Evolutionary conservation across 2,113 vertebrate genomes (phyloP).

Genomic region (Ahaetulla prasina): DNA sequence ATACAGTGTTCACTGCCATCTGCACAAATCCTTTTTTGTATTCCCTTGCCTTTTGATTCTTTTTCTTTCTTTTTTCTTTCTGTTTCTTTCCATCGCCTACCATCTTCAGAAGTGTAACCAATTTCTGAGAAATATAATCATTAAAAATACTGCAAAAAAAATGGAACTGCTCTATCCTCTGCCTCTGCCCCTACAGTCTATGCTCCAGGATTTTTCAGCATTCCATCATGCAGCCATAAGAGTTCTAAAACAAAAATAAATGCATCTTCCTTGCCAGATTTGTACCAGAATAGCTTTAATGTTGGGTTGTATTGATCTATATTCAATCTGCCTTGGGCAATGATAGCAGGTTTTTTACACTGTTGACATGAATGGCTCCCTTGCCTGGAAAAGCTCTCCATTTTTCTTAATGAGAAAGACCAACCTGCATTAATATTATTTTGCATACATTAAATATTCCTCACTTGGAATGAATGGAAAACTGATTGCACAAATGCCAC

Average conservation of each 20-base stretch:
- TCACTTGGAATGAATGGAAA: not conserved
- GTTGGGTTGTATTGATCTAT: not conserved
- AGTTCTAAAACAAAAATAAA: not conserved
- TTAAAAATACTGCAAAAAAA: not conserved
- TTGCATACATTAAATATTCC: not conserved
- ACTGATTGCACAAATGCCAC: not conserved
- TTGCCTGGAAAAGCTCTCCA: not conserved
- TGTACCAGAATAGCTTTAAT: not conserved
- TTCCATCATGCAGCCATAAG: not conserved
- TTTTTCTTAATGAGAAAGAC: not conserved
- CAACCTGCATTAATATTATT: not conserved
- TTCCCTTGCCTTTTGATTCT: too few species aligned
- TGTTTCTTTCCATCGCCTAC: not conserved
- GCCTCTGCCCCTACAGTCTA: not conserved
- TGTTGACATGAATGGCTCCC: not conserved
- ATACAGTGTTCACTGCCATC: not conserved
- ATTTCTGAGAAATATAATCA: not conserved
- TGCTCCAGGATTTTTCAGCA: not conserved
- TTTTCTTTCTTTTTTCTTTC: too few species aligned
- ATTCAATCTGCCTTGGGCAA: not conserved
- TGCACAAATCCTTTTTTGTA: too few species aligned
- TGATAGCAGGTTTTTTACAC: not conserved
- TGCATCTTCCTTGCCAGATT: not conserved
- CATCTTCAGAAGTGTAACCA: not conserved
- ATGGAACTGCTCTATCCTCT: not conserved